These are phyloP conservation scores for Papilio elwesi DNA, from an alignment of 2,888 invertebrate species.

Conservation along the genomic window DNA sequence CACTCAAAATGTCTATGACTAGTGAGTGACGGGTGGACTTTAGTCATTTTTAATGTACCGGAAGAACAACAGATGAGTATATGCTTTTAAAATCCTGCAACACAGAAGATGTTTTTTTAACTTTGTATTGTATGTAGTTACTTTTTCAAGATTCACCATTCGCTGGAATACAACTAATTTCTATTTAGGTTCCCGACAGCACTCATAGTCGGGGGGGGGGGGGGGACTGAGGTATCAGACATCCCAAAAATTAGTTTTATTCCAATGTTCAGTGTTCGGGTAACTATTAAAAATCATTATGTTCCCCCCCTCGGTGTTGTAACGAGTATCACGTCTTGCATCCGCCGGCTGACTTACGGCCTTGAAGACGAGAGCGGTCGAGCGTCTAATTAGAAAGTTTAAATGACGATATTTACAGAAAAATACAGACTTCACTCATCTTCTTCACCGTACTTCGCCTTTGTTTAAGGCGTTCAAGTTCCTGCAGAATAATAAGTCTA, in stretches of 20 bases:
- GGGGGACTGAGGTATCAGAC: too few relatives aligned
- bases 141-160: conserved; percentile 39
- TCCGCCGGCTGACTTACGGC: conserved; percentile 30
- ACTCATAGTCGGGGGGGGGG: too few relatives aligned
- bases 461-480: conserved; percentile 14
- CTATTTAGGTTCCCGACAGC: too few relatives aligned
- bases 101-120: conserved; percentile 41
- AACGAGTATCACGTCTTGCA: conserved; percentile 38
- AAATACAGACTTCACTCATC: conserved; percentile 13
- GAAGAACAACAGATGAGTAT: conserved; percentile 34
- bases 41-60: conserved; percentile 37
- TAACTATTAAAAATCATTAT: too few relatives aligned
- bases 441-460: not conserved
- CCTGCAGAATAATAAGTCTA: conserved; percentile 17
- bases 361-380: conserved; percentile 39
- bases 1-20: conserved; percentile 39
- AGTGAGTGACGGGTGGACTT: conserved; percentile 40
- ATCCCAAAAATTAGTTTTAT: too few relatives aligned
- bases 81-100: conserved; percentile 39
- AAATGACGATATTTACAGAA: conserved; percentile 35
- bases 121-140: conserved; percentile 39
- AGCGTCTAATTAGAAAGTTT: conserved; percentile 37
- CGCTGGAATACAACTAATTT: too few relatives aligned
- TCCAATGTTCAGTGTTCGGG: too few relatives aligned
- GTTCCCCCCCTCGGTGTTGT: conserved; percentile 38